Evolutionary conservation across 2,888 invertebrate genomes (phyloP), one percentile per base, ranked within the genome.

Genomic region (Hydroisotoma schaefferi): DNA sequence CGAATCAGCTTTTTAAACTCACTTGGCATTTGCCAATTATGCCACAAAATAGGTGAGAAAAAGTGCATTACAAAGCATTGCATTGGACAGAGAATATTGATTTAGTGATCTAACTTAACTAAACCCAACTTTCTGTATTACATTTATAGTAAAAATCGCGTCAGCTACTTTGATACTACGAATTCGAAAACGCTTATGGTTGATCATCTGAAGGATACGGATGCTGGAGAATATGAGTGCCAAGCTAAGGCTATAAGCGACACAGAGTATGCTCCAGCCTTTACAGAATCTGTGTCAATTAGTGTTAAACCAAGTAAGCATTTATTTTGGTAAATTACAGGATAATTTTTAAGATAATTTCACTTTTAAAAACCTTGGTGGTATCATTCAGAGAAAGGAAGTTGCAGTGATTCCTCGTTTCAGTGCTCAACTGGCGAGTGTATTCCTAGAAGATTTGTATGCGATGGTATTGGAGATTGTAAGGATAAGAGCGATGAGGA

Each of bases 391-490:
- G 67, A 62, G 43, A 70, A 59, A 66, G 69, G 67, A 37, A 69
- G 57, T 27, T 76, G 76, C 61, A 68, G 71, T 5, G 69, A 74
- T 10, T 70, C 73, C 26, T 73, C 74, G 70, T 77, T 76, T 63
- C 70, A 67, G 47, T 77, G 77, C 59, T 70, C 72, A n/a, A 71
- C 73, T 52, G 74, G 74, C 2, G 67, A 73, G 29, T 82, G 82
- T 71, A 81, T 82, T 29, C 77, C 76, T 59, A 75, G 75, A 48
- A 77, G 80, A 69, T 82, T 79, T 72, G 75, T 80, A 5, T 82
- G 82, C 72, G 82, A 82, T 74, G 81, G 81, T 2, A 77, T 76
- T 63, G 70, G 72, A 20, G 82, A 82, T 72, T 82, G 82, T 68
- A 77, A 76, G 59, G 79, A 79, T 69, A 80, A 79, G 25, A 79